phyloP scores from a whole-genome alignment of 2,113 vertebrate genomes.

The Fulica atra region DNA sequence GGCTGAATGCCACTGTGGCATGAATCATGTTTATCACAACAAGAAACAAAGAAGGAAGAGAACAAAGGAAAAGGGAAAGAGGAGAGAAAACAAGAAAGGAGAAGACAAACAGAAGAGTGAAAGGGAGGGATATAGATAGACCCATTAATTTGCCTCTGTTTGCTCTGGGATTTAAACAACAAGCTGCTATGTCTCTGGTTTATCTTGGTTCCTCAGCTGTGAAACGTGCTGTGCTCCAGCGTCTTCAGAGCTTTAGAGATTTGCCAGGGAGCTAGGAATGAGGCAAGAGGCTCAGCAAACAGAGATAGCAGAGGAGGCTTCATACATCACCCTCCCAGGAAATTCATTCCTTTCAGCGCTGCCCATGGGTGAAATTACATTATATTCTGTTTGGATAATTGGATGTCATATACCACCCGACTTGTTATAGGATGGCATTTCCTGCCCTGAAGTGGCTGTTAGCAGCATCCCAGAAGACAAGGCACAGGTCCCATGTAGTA shows the following conservation, averaged over 20 bases:
- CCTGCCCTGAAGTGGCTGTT: background rate
- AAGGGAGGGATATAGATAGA: conserved; percentile 38
- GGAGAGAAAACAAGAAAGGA: conserved; percentile 22
- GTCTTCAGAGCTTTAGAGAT: conserved; percentile 69
- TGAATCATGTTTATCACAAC: conserved; percentile 60
- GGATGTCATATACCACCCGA: conserved; percentile 52
- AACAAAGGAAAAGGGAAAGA: conserved; percentile 31
- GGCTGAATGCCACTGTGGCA: background rate
- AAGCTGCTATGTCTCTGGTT: conserved; percentile 47
- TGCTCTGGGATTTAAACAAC: conserved; percentile 63
- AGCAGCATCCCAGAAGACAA: background rate
- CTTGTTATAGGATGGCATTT: conserved; percentile 26
- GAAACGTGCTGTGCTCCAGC: conserved; percentile 39
- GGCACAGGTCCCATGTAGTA: background rate
- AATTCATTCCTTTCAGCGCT: conserved; percentile 69
- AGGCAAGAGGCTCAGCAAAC: conserved; percentile 57
- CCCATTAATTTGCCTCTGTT: conserved; percentile 71
- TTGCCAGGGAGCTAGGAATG: conserved; percentile 53
- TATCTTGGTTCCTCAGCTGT: conserved; percentile 80
- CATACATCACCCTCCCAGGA: conserved; percentile 62
- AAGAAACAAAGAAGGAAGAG: conserved; percentile 62
- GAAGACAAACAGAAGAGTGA: conserved; percentile 45
- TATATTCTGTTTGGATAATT: conserved; percentile 74
- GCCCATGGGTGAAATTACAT: conserved; percentile 80
- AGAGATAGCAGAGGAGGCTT: conserved; percentile 55